Evolutionary conservation across 2,888 invertebrate species (phyloP), one percentile per base, ranked within the genome.

Genomic region (Aricia artaxerxes): DNA sequence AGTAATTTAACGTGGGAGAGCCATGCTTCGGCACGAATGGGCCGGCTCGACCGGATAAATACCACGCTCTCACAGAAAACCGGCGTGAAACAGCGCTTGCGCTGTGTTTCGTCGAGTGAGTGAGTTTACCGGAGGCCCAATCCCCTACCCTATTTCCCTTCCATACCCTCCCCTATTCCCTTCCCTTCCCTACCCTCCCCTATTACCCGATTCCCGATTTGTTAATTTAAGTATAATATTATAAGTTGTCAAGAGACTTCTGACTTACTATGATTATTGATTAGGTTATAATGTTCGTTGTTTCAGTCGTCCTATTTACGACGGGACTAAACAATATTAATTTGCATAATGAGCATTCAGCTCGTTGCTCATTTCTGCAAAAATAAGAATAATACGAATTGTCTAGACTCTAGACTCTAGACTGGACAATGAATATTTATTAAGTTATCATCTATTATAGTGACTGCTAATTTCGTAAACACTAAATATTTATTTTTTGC

Each of bases 351-450:
- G 73, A 24, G 24, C 2, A 35, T 35, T 35, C 35, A 38, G 72
- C 40, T 16, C 35, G 40, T n/a, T 40, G 40, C 44, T n/a, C 40
- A 73, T 44, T 73, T 6, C 73, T 73, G 40, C n/a, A 73, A 7
- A 40, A 73, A 73, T 73, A 73, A 73, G 38, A 73, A 40, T 44
- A 40, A 40, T 73, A 69, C 64, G 9, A 35, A 69, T 69, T 69
- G 69, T 69, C 69, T 69, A 69, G 69, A 69, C 69, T 24, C 24
- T 24, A 24, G 24, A 24, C 24, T 69, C 69, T 69, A 69, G 69
- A 69, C 69, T 24, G 35, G 31, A 69, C 69, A 69, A 31, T 35
- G 35, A 69, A 9, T n/a, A n/a, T n/a, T 61, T 64, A 64, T 35
- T 31, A 35, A 64, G 31, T 64, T 2, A 7, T 11, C 24, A 6